These are phyloP conservation scores for Aleiodes alternator DNA, from an alignment of 2,888 invertebrate species.

Conservation along the genomic window DNA sequence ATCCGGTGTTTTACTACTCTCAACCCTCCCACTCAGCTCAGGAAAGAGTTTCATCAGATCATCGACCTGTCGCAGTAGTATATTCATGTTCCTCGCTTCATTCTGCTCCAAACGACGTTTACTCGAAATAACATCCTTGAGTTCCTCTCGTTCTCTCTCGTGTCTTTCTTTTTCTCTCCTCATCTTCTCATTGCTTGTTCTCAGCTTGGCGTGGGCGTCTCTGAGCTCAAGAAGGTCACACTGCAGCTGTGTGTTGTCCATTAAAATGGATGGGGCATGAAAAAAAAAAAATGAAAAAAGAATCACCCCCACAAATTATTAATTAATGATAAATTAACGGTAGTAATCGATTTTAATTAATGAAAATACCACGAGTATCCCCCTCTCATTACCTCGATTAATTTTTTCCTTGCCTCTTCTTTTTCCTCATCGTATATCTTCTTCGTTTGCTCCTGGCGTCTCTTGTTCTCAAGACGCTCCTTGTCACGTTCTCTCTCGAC, in stretches of 20 bases:
- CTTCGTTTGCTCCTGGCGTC: conserved; percentile 90
- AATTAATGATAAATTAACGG: conserved; percentile 42
- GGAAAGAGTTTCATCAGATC: conserved; percentile 87
- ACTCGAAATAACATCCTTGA: conserved; percentile 76
- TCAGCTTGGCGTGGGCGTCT: conserved; percentile 93
- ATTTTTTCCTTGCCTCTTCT: conserved; percentile 91
- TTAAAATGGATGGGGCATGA: conserved; percentile 28
- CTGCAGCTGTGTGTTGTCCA: conserved; percentile 79
- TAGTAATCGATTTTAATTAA: conserved; percentile 28
- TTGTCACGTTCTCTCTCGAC: conserved; percentile 93
- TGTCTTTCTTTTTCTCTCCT: conserved; percentile 90
- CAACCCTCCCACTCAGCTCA: conserved; percentile 78
- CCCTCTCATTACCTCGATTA: conserved; percentile 76
- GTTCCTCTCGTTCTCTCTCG: conserved; percentile 86
- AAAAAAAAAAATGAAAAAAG: neutral
- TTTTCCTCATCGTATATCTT: conserved; percentile 91
- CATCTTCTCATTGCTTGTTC: conserved; percentile 93
- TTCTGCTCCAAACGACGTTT: conserved; percentile 78
- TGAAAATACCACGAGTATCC: conserved; percentile 2
- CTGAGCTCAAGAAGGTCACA: conserved; percentile 91
- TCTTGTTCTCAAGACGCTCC: conserved; percentile 90
- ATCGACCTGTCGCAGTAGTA: conserved; percentile 86
- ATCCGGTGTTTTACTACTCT: conserved; percentile 75
- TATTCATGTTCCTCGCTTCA: conserved; percentile 85
- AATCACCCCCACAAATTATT: neutral